Conservation (phyloP, 2,113 vertebrate species). For the Lagopus leucura region DNA sequence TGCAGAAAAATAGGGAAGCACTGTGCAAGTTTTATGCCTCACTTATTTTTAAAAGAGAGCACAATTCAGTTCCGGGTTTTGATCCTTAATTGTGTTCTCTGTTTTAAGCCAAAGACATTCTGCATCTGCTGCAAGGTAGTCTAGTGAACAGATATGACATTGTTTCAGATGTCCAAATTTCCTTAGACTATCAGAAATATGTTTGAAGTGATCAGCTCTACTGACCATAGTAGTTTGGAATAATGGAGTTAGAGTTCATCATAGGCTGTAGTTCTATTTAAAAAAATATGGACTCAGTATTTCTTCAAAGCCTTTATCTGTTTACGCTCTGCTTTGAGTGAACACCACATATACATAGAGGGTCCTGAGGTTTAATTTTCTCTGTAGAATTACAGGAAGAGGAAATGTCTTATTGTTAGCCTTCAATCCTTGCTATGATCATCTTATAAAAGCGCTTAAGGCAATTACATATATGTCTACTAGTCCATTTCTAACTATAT, state of each 20-base stretch:
- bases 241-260: not conserved
- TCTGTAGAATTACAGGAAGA: not conserved
- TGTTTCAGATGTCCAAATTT: not conserved
- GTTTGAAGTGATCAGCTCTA: not conserved
- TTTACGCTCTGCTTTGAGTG: not conserved
- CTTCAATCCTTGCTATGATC: not conserved
- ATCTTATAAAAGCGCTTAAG: not conserved
- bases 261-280: not conserved
- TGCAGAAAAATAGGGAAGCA: no score
- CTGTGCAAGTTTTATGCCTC: no score
- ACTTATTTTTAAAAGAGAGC: no score
- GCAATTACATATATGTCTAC: not conserved
- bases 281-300: not conserved
- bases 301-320: fast-evolving
- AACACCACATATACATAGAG: not conserved
- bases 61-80: no score
- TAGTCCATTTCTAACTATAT: not conserved
- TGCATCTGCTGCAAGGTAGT: no score
- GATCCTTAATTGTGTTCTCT: no score
- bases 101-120: no score
- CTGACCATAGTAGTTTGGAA: not conserved
- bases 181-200: not conserved
- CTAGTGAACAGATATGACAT: not conserved
- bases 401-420: not conserved
- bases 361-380: not conserved